A percentile compares a stretch with the other conserved stretches of the same genome.
Evolutionary conservation across 2,888 invertebrate genomes (phyloP).

Genomic region (Aphodius granarius): DNA sequence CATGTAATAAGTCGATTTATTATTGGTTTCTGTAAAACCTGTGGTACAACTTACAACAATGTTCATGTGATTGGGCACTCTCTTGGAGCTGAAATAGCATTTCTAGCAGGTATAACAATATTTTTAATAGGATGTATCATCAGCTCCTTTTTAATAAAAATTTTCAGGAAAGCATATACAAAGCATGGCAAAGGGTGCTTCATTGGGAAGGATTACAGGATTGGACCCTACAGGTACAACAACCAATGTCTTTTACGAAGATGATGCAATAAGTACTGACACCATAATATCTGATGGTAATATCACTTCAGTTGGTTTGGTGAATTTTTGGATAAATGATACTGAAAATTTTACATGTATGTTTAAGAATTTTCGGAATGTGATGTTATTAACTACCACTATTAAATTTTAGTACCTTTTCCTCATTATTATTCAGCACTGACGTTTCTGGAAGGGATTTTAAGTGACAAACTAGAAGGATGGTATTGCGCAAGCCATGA

Average conservation of each 20-base stretch:
- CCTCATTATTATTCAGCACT: not conserved
- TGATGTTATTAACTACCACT: too few relatives aligned
- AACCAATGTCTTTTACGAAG: not conserved
- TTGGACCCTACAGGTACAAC: not conserved
- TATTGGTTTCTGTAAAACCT: not conserved
- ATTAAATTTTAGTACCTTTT: not conserved
- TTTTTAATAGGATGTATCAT: too few relatives aligned
- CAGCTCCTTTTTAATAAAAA: too few relatives aligned
- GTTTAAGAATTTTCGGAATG: too few relatives aligned
- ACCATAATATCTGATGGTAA: not conserved
- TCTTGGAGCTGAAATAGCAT: not conserved
- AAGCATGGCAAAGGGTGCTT: too few relatives aligned
- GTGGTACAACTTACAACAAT: not conserved
- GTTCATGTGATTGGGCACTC: not conserved
- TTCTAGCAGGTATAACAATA: not conserved
- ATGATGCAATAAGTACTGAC: not conserved
- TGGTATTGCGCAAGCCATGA: not conserved
- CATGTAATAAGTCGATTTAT: not conserved
- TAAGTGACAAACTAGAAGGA: not conserved
- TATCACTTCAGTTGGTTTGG: not conserved
- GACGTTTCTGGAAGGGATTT: not conserved
- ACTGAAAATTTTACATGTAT: not conserved
- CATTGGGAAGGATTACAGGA: not conserved
- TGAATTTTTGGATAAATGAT: slow-evolving; percentile 1
- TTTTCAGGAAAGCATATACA: not conserved